phyloP scores from a whole-genome alignment of 2,797 vertebrate genomes.

The Megalops cyprinoides region DNA sequence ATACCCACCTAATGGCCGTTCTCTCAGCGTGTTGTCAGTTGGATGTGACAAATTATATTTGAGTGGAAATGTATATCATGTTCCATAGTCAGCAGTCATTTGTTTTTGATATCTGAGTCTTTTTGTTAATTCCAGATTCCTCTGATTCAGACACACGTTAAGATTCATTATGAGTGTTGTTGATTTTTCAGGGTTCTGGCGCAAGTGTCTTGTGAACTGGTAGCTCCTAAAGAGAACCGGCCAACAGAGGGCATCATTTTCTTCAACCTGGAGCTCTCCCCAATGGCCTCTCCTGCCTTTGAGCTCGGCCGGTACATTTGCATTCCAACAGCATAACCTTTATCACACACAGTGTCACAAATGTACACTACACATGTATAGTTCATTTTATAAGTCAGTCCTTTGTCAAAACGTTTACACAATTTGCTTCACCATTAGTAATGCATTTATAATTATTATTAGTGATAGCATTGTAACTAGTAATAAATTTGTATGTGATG shows the following conservation, averaged over 20 bases:
- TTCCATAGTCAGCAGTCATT: neutral
- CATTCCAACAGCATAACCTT: too few relatives aligned
- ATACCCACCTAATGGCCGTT: too few relatives aligned
- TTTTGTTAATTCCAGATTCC: neutral
- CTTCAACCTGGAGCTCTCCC: conserved; percentile 92
- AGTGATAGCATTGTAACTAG: too few relatives aligned
- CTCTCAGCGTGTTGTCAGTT: too few relatives aligned
- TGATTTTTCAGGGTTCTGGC: conserved; percentile 82
- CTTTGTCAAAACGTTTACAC: neutral
- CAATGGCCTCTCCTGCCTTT: conserved; percentile 93
- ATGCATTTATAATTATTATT: too few relatives aligned
- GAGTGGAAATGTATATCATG: too few relatives aligned
- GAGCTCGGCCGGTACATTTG: conserved; percentile 86
- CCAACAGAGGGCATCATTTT: conserved; percentile 93
- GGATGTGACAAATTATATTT: too few relatives aligned
- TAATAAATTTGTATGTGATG: too few relatives aligned
- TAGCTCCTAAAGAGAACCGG: conserved; percentile 87
- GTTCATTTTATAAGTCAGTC: neutral
- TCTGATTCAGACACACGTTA: neutral
- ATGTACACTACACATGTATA: neutral
- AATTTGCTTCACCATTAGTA: too few relatives aligned
- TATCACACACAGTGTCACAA: neutral
- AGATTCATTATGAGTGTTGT: neutral
- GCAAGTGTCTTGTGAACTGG: conserved; percentile 94
- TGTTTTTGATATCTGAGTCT: neutral